Conservation (phyloP, 37 sponge, comb jelly and placozoan genomes). For the Sycon ciliatum region DNA sequence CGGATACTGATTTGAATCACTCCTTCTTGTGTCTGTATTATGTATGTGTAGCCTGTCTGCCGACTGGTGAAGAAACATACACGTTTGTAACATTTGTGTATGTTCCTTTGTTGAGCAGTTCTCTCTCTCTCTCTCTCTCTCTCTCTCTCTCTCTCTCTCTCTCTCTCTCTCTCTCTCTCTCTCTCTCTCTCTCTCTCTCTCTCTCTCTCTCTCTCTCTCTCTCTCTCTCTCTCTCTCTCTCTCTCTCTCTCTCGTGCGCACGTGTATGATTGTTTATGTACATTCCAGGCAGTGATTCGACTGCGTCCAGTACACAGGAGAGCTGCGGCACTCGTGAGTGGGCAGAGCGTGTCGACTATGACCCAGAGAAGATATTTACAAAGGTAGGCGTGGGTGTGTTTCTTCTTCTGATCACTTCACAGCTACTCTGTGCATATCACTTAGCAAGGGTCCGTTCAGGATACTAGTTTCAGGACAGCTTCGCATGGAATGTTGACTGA, state of each 20-base stretch:
- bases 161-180: constrained; percentile 26
- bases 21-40: too few relatives aligned
- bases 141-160: constrained; percentile 26
- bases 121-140: constrained; percentile 25
- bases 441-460: background rate
- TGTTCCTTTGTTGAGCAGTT: too few relatives aligned
- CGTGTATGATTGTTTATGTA: too few relatives aligned
- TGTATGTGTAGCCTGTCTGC: too few relatives aligned
- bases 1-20: too few relatives aligned
- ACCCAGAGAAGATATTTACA: constrained; percentile 55
- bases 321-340: constrained; percentile 83
- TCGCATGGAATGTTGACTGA: too few relatives aligned
- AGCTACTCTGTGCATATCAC: background rate
- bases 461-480: too few relatives aligned
- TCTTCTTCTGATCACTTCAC: background rate
- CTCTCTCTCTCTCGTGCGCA: too few relatives aligned
- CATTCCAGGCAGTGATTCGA: too few relatives aligned
- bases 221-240: constrained; percentile 16
- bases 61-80: too few relatives aligned
- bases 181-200: constrained; percentile 25
- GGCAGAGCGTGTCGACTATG: constrained; percentile 68
- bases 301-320: too few relatives aligned
- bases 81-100: too few relatives aligned
- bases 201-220: constrained; percentile 24
- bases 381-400: constrained; percentile 36